Base-by-base conservation (phyloP, 2,888 invertebrate genomes). In the Patella ulyssiponensis region DNA sequence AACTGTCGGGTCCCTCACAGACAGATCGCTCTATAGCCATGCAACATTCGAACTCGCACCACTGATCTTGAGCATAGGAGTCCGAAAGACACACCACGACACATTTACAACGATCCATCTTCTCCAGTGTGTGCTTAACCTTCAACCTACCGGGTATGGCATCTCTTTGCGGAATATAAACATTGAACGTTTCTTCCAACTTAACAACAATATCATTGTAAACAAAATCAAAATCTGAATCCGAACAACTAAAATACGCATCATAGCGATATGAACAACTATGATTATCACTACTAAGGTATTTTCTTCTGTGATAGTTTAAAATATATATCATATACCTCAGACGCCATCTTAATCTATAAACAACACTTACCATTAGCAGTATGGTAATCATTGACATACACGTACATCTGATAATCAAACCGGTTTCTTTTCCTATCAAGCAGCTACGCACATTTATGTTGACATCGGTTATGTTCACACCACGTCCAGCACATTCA, bases 31-130 rank as follows among this genome's bases (percentile, higher is more conserved):
- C 64, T 64, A 64, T 12, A 3, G 23, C 64, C 64, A 64, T 64
- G 64, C 64, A 64, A 14, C 20, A 20, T 64, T 64, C 64, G 23
- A 64, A 64, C 23, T 64, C 64, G 23, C 64, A 64, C 64, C 64
- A 64, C 20, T 20, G 11, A 23, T 64, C 64, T 64, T 64, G 64
- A 64, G 64, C 64, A 64, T 23, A 64, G 11, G 64, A 20, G 14
- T 64, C 23, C 20, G 64, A 64, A 12, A 64, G 20, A 64, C 64
- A 64, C 14, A 64, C 20, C 64, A 64, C 11, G 14, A 64, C 64
- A 64, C 23, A 64, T 64, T 23, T 64, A 23, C 64, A 23, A 11
- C 64, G 20, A 20, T 64, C 64, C 9, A 64, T 20, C 20, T 64
- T 20, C 23, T 64, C 64, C 23, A 64, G 23, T 1, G 64, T 23